A percentile compares a stretch with the other conserved stretches of the same genome.
These are phyloP conservation scores for Hipparchia sbordonii DNA, from an alignment of 2,888 invertebrate species.

Conservation along the genomic window DNA sequence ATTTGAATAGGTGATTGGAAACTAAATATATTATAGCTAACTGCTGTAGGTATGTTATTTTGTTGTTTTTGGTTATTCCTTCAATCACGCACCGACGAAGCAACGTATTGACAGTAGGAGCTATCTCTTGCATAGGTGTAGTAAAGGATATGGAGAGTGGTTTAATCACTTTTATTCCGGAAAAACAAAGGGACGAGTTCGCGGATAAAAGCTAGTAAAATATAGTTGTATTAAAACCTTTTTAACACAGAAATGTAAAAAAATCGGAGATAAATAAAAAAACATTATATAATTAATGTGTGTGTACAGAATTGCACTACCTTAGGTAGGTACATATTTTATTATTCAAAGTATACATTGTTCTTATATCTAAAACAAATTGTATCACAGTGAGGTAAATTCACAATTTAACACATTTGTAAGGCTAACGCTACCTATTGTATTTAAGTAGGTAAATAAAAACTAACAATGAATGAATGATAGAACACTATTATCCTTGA, in stretches of 20 bases:
- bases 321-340: not conserved
- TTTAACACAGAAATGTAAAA: too few relatives aligned
- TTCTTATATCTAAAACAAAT: conserved; percentile 3
- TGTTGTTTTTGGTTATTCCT: too few relatives aligned
- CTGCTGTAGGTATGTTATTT: too few relatives aligned
- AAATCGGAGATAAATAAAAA: too few relatives aligned
- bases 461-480: conserved; percentile 5
- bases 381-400: not conserved
- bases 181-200: too few relatives aligned
- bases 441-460: not conserved
- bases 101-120: too few relatives aligned
- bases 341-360: not conserved
- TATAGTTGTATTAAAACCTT: not conserved
- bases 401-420: conserved; percentile 6
- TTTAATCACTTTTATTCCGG: too few relatives aligned
- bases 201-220: not conserved
- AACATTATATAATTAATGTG: too few relatives aligned
- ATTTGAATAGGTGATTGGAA: conserved; percentile 7
- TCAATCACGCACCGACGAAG: too few relatives aligned
- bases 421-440: not conserved
- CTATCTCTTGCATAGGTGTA: too few relatives aligned
- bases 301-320: too few relatives aligned
- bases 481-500: not conserved
- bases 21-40: conserved; percentile 5
- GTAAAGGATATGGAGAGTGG: too few relatives aligned